Percentiles rank a stretch among this genome's conserved stretches.
Conservation (phyloP, 2,888 invertebrate genomes). For the Euspilapteryx auroguttella region DNA sequence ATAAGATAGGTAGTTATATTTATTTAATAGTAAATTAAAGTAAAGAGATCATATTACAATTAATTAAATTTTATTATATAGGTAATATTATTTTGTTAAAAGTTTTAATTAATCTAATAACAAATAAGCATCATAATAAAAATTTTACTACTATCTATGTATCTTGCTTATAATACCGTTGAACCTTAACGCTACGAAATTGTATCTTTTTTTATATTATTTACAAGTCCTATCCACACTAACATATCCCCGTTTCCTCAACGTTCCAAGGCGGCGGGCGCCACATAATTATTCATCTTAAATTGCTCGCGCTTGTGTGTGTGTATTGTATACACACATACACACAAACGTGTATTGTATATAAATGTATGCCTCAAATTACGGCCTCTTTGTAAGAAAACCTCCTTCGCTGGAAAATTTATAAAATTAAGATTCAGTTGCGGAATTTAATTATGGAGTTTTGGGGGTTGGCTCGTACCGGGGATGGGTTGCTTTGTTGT, state of each 20-base stretch:
- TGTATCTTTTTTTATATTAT: too few relatives aligned
- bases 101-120: background rate
- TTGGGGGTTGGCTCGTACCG: background rate
- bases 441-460: slow-evolving; percentile 25
- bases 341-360: slow-evolving; percentile 3
- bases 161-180: too few relatives aligned
- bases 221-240: slow-evolving; percentile 22
- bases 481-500: too few relatives aligned
- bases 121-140: background rate
- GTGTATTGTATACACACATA: slow-evolving; percentile 11
- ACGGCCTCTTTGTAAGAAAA: slow-evolving; percentile 39
- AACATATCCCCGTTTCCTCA: slow-evolving; percentile 18
- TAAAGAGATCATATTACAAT: too few relatives aligned
- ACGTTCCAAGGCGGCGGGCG: slow-evolving; percentile 44
- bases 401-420: slow-evolving; percentile 30
- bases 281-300: slow-evolving; percentile 63
- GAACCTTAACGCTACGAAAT: too few relatives aligned
- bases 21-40: too few relatives aligned
- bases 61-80: too few relatives aligned
- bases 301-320: slow-evolving; percentile 50
- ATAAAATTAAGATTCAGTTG: slow-evolving; percentile 40
- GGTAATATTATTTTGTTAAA: too few relatives aligned
- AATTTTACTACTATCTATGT: too few relatives aligned
- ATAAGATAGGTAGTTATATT: too few relatives aligned
- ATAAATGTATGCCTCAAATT: slow-evolving; percentile 24